Base-by-base conservation (phyloP, 1,140 invertebrate genomes). In the Elymnias hypermnestra region DNA sequence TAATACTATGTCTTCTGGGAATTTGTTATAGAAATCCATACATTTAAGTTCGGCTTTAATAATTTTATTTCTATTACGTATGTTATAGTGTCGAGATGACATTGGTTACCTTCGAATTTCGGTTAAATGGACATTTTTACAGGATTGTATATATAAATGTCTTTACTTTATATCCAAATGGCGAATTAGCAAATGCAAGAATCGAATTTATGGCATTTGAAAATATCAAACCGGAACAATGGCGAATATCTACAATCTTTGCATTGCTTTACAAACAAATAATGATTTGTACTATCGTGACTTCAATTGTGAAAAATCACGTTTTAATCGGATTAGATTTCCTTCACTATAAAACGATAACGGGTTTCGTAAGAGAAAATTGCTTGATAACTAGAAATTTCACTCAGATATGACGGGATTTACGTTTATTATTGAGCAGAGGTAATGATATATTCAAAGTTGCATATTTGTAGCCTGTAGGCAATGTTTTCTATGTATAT, bases 241-340 rank as follows among this genome's bases (percentile, higher is more conserved):
- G 14, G 41, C n/a, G 6, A 3, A 35, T 44, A 49, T 50, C 46
- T 55, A 37, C 22, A 50, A 50, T 55, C 53, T 50, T 36, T 17
- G 6, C 31, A 46, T 50, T 55, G 42, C 37, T 50, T 55, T 54
- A 28, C 21, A 41, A 51, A 46, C 48, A 53, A 53, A 45, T 35
- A 45, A 55, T 52, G 29, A 57, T 47, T 48, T 37, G 50, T 19
- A 22, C 15, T 37, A 44, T 66, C 63, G 63, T 66, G 63, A 63
- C 63, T 49, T 18, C 37, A 43, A 63, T 63, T 63, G 50, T 22
- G 38, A 49, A 62, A 62, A 57, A 64, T 56, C 35, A 29, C 47
- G 29, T 33, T 15, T 50, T 45, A 53, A 59, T 53, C 31, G 28
- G 46, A 55, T 53, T 33, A 47, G 39, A 44, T 55, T 55, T 52